phyloP scores from a whole-genome alignment of 1,140 invertebrate species.

The Drosophila repleta region DNA sequence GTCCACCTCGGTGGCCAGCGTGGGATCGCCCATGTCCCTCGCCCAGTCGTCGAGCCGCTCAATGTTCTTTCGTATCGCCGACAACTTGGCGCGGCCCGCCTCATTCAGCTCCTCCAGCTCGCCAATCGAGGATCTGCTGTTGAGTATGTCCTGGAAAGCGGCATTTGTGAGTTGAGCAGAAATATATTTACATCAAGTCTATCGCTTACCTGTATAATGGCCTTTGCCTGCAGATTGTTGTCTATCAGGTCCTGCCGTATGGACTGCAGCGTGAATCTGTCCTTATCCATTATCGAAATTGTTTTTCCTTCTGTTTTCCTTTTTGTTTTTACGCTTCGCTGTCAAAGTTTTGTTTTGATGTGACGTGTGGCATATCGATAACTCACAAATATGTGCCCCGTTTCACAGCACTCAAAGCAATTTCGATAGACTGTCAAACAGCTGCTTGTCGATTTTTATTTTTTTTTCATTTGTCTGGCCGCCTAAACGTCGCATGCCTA shows the following conservation, averaged over 20 bases:
- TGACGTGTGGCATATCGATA: slow-evolving; percentile 45
- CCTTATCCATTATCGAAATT: slow-evolving; percentile 61
- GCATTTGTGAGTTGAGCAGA: not conserved
- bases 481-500: not conserved
- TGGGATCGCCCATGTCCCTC: slow-evolving; percentile 87
- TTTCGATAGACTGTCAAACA: not conserved
- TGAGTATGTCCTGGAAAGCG: slow-evolving; percentile 87
- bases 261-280: slow-evolving; percentile 72
- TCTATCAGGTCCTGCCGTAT: slow-evolving; percentile 88
- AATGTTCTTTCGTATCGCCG: slow-evolving; percentile 87
- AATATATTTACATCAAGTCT: not conserved
- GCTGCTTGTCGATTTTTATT: slow-evolving; percentile 4
- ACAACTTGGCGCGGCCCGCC: slow-evolving; percentile 88
- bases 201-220: slow-evolving; percentile 89
- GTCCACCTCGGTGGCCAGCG: slow-evolving; percentile 87
- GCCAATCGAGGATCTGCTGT: slow-evolving; percentile 88
- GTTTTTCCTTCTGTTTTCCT: not conserved
- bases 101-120: slow-evolving; percentile 89
- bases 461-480: not conserved
- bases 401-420: slow-evolving; percentile 7
- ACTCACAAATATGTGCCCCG: not conserved
- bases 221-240: slow-evolving; percentile 89
- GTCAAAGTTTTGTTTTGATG: slow-evolving; percentile 38
- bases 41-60: slow-evolving; percentile 88
- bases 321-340: not conserved